These are phyloP conservation scores for Lagenorhynchus albirostris DNA, from an alignment of 2,113 vertebrate genomes.

Conservation along the genomic window DNA sequence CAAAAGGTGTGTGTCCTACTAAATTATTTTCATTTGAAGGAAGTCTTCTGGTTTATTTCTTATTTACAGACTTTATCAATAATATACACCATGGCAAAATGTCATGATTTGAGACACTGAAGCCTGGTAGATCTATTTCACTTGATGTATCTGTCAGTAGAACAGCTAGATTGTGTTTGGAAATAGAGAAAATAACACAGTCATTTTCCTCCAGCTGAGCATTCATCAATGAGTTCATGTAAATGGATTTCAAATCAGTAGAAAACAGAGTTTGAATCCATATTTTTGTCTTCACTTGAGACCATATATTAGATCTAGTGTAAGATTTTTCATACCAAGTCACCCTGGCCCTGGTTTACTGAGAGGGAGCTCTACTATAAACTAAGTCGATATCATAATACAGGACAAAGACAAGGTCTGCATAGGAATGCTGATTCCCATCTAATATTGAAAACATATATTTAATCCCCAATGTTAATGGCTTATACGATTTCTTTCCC, in stretches of 20 bases:
- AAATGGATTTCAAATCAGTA: neutral
- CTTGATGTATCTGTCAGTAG: neutral
- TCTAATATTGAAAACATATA: neutral
- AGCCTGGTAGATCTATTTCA: neutral
- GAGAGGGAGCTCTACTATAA: neutral
- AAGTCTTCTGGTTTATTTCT: neutral
- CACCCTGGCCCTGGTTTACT: neutral
- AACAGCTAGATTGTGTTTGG: neutral
- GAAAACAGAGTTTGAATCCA: neutral
- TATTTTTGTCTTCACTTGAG: neutral
- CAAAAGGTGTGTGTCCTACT: neutral
- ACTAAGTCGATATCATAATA: neutral
- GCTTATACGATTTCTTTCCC: neutral
- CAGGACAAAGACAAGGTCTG: neutral
- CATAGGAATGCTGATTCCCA: neutral
- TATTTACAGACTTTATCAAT: constrained; percentile 7
- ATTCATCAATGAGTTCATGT: neutral
- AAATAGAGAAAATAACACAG: neutral
- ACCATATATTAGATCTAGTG: neutral
- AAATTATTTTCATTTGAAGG: neutral
- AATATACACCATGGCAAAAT: neutral
- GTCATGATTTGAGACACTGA: neutral
- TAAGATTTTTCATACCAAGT: neutral
- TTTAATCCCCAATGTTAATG: neutral
- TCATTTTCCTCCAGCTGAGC: neutral